phyloP scores from a whole-genome alignment of 2,888 invertebrate species.

The Cepaea hortensis region DNA sequence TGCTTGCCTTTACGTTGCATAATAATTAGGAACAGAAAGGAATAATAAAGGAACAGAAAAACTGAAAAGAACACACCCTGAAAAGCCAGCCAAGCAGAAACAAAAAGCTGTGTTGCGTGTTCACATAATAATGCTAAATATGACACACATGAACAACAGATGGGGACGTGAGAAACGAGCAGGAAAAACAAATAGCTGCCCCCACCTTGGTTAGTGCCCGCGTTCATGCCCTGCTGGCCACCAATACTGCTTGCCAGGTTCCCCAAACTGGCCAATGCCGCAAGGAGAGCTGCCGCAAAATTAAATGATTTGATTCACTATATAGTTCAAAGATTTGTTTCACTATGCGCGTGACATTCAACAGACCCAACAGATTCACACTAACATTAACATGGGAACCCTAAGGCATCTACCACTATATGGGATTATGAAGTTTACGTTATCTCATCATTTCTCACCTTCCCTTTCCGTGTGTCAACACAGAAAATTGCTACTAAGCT shows the following conservation, averaged over 20 bases:
- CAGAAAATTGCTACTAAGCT: too few relatives aligned
- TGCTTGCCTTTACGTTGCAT: neutral
- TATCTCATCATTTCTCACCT: too few relatives aligned
- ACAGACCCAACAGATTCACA: neutral
- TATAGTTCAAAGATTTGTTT: neutral
- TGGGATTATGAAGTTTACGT: too few relatives aligned
- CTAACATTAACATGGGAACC: neutral
- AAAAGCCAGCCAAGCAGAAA: neutral
- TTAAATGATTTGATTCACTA: constrained; percentile 6
- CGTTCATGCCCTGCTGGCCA: constrained; percentile 54
- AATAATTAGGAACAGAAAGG: neutral
- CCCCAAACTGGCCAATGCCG: constrained; percentile 80
- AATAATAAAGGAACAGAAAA: neutral
- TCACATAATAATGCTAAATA: neutral
- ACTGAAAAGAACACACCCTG: neutral
- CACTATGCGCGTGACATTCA: too few relatives aligned
- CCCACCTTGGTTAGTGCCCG: constrained; percentile 47
- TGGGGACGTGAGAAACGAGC: neutral
- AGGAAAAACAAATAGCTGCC: neutral
- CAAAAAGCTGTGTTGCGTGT: neutral
- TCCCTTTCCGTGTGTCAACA: too few relatives aligned
- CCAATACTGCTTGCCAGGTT: constrained; percentile 77
- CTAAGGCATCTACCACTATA: neutral
- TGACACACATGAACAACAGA: neutral
- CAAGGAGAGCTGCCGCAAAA: constrained; percentile 76